A percentile compares a stretch with the other conserved stretches of the same genome.
These are phyloP conservation scores for Sitobion miscanthi DNA, from an alignment of 1,140 invertebrate species.

Conservation along the genomic window DNA sequence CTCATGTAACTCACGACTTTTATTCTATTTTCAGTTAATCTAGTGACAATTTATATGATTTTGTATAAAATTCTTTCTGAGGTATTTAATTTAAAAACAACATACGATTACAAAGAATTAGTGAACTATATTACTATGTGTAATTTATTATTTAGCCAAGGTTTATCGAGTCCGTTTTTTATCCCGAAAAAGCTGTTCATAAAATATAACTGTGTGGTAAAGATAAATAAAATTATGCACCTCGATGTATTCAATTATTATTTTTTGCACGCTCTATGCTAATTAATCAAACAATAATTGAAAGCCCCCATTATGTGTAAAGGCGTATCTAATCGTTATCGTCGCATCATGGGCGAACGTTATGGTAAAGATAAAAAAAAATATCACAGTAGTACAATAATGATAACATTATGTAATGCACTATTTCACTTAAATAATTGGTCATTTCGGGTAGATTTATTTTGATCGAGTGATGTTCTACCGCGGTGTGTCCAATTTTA, in stretches of 20 bases:
- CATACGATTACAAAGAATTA: neutral
- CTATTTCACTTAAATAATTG: neutral
- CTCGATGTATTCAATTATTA: neutral
- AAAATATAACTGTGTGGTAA: neutral
- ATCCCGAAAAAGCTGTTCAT: neutral
- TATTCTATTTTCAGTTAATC: neutral
- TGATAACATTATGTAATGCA: neutral
- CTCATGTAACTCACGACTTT: neutral
- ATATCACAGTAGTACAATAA: neutral
- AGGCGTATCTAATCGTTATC: neutral
- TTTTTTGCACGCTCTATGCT: neutral
- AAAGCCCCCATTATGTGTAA: neutral
- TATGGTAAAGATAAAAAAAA: neutral
- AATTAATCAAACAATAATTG: neutral
- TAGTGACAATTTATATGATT: neutral
- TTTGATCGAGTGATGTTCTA: neutral
- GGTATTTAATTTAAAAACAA: neutral
- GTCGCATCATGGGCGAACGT: neutral
- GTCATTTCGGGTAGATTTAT: neutral
- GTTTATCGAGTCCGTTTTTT: neutral
- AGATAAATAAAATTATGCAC: neutral
- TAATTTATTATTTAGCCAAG: neutral
- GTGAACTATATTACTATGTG: neutral
- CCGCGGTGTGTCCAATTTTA: neutral
- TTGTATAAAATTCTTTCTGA: neutral